Percentiles rank a stretch among this genome's conserved stretches.
phyloP scores from a whole-genome alignment of 2,888 invertebrate species.

The Morpho achilles region DNA sequence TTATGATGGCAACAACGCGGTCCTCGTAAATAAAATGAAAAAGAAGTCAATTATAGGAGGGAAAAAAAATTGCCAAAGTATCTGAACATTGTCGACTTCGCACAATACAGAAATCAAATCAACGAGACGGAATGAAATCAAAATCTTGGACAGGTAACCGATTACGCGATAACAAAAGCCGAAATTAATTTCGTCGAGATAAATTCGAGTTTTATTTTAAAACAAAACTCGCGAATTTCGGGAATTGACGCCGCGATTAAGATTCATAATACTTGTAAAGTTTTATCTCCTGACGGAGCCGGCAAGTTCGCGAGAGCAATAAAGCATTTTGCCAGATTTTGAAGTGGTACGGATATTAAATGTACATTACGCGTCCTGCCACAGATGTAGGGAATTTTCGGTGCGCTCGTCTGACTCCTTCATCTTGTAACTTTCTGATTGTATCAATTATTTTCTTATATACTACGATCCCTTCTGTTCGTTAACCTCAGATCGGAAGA shows the following conservation, averaged over 20 bases:
- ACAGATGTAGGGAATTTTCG: constrained; percentile 51
- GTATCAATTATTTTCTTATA: constrained; percentile 16
- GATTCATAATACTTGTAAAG: constrained; percentile 77
- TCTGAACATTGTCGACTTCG: constrained; percentile 27
- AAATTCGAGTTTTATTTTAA: constrained; percentile 67
- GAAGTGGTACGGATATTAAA: constrained; percentile 69
- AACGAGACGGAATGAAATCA: constrained; percentile 44
- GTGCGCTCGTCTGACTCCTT: constrained; percentile 22
- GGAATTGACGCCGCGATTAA: constrained; percentile 70
- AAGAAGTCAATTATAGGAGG: constrained; percentile 23
- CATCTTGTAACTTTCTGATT: constrained; percentile 24
- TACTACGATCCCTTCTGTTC: neutral
- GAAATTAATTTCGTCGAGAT: constrained; percentile 67
- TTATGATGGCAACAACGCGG: constrained; percentile 18
- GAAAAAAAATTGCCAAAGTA: constrained; percentile 18
- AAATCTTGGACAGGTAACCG: constrained; percentile 60
- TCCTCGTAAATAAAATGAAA: constrained; percentile 23
- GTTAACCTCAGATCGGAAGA: neutral
- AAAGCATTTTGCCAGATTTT: constrained; percentile 77
- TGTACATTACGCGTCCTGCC: constrained; percentile 65
- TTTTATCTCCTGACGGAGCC: constrained; percentile 66
- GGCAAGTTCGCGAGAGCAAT: constrained; percentile 66
- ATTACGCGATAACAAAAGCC: constrained; percentile 62
- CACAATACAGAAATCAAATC: constrained; percentile 37
- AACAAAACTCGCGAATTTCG: constrained; percentile 68